A percentile compares a stretch with the other conserved stretches of the same genome.
These are phyloP conservation scores for Gambusia yucatana DNA, from an alignment of 2,797 vertebrate genomes.

Conservation along the genomic window DNA sequence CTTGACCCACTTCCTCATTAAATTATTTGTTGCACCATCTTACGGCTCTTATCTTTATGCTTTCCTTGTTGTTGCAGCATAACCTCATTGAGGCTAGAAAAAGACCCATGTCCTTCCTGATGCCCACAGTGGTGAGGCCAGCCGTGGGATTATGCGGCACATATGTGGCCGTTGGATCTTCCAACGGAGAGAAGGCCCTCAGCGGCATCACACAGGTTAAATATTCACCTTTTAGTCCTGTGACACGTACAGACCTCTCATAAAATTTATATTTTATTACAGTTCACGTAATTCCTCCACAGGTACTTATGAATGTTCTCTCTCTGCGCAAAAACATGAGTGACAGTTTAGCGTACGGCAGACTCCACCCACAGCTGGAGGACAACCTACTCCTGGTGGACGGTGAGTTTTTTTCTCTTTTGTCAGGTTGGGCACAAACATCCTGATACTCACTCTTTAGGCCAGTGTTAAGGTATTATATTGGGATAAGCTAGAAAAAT, in stretches of 20 bases:
- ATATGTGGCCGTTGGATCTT: constrained; percentile 91
- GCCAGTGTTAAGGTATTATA: neutral
- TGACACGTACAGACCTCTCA: neutral
- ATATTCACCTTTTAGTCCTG: neutral
- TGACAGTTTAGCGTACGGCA: constrained; percentile 91
- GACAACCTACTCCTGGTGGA: constrained; percentile 90
- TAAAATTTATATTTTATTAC: neutral
- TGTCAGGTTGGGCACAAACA: constrained; percentile 3
- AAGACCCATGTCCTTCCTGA: constrained; percentile 92
- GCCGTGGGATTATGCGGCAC: constrained; percentile 92
- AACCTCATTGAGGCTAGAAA: constrained; percentile 88
- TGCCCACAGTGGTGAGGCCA: constrained; percentile 92
- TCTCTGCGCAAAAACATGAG: constrained; percentile 93
- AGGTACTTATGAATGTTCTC: constrained; percentile 96
- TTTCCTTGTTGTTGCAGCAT: constrained; percentile 74
- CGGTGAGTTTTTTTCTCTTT: constrained; percentile 83
- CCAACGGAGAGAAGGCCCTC: constrained; percentile 88
- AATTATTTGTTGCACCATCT: neutral
- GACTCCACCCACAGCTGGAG: constrained; percentile 92
- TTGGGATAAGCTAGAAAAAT: neutral
- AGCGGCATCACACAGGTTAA: constrained; percentile 92
- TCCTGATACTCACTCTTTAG: neutral
- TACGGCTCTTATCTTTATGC: constrained; percentile 10
- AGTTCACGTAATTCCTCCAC: constrained; percentile 1
- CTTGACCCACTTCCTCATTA: constrained; percentile 3